A percentile compares a stretch with the other conserved stretches of the same genome.
These are phyloP conservation scores for Phyto melanocephala DNA, from an alignment of 2,888 invertebrate species.

Conservation along the genomic window DNA sequence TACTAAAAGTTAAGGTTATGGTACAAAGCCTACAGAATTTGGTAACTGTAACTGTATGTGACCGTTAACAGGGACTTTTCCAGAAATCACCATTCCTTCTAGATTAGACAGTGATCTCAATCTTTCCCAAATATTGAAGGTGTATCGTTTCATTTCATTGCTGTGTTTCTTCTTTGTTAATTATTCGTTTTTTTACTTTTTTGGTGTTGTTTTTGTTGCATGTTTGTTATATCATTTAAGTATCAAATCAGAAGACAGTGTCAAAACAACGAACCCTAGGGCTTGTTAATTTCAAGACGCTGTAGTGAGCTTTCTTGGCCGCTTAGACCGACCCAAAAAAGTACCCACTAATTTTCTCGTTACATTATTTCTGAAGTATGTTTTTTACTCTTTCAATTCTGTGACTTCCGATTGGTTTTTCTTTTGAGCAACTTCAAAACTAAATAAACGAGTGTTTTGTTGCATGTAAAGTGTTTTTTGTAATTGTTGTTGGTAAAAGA, in stretches of 20 bases:
- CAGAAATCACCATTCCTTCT: constrained; percentile 27
- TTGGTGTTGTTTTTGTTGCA: constrained; percentile 64
- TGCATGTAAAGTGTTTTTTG: constrained; percentile 47
- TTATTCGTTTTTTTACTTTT: constrained; percentile 34
- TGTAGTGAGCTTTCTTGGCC: constrained; percentile 58
- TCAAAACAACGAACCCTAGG: constrained; percentile 79
- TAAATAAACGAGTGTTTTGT: constrained; percentile 54
- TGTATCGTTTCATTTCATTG: constrained; percentile 52
- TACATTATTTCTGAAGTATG: constrained; percentile 55
- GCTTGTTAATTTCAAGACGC: constrained; percentile 69
- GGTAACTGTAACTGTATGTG: constrained; percentile 5
- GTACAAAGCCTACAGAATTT: constrained; percentile 35
- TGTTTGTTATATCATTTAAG: constrained; percentile 67
- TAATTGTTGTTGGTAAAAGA: constrained; percentile 30
- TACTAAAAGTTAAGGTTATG: background rate
- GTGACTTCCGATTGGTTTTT: background rate
- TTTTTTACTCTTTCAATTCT: background rate
- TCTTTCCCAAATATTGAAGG: constrained; percentile 21
- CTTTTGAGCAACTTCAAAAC: constrained; percentile 41
- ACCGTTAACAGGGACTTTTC: background rate
- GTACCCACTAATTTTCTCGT: constrained; percentile 49
- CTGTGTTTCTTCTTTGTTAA: constrained; percentile 46
- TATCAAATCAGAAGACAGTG: constrained; percentile 80
- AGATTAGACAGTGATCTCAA: constrained; percentile 14
- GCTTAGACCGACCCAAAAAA: constrained; percentile 27